A percentile compares a stretch with the other conserved stretches of the same genome.
Conservation (phyloP, 2,888 invertebrate genomes). For the Spicauda simplicius region DNA sequence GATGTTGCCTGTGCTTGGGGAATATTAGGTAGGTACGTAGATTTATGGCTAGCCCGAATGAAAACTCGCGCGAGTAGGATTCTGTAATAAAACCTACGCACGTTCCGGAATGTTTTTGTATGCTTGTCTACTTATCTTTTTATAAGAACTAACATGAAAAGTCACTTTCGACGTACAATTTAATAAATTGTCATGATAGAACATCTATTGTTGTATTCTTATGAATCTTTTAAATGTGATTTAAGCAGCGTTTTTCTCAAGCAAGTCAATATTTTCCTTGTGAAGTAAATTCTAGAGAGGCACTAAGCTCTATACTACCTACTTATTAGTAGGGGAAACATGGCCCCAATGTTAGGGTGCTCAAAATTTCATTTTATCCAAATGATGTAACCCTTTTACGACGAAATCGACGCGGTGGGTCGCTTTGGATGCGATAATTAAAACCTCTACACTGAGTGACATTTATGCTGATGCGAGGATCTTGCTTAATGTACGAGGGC, state of each 20-base stretch:
- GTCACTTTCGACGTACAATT: constrained; percentile 1
- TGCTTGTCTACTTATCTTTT: constrained; percentile 4
- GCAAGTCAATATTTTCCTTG: not conserved
- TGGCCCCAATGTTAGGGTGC: constrained; percentile 44
- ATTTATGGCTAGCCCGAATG: constrained; percentile 38
- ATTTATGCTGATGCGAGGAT: constrained; percentile 77
- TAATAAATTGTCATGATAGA: not conserved
- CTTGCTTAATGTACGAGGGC: constrained; percentile 67
- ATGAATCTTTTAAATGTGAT: not conserved
- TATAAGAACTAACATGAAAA: constrained; percentile 12
- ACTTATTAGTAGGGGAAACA: constrained; percentile 40
- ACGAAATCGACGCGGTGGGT: constrained; percentile 66
- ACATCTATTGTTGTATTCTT: not conserved
- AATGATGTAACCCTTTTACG: constrained; percentile 60
- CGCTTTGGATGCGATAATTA: constrained; percentile 67
- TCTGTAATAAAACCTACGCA: constrained; percentile 24
- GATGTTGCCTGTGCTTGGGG: constrained; percentile 37
- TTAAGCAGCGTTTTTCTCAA: too few relatives aligned
- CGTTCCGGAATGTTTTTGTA: constrained; percentile 9
- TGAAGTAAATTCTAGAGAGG: not conserved
- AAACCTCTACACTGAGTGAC: constrained; percentile 73
- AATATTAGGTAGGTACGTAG: constrained; percentile 36
- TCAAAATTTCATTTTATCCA: constrained; percentile 52
- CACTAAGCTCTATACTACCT: not conserved
- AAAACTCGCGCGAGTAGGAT: constrained; percentile 16